Conservation (phyloP, 2,797 vertebrate species). For the Pangasius larnaudii region DNA sequence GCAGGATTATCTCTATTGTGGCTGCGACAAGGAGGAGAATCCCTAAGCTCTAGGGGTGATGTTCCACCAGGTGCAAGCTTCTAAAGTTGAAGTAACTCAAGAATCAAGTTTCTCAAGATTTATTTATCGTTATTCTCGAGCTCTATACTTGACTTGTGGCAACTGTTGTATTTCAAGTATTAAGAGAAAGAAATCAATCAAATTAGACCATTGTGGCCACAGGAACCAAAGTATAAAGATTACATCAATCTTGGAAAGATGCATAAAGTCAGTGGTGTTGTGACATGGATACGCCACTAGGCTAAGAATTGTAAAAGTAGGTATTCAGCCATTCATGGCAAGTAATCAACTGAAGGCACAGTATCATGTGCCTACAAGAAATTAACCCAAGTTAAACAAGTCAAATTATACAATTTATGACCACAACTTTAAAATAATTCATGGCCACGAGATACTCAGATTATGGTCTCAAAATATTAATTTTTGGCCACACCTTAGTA, state of each 20-base stretch:
- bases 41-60: constrained; percentile 49
- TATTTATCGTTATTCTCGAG: neutral
- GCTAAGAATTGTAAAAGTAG: neutral
- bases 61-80: constrained; percentile 60
- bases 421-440: neutral
- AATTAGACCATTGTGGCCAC: neutral
- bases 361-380: neutral
- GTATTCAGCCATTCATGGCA: neutral
- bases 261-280: neutral
- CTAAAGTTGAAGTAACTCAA: constrained; percentile 46
- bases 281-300: neutral
- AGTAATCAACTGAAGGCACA: neutral
- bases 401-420: neutral
- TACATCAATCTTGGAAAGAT: neutral
- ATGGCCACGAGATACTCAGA: too few relatives aligned
- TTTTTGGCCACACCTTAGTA: neutral
- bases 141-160: neutral
- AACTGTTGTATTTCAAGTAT: neutral
- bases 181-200: neutral
- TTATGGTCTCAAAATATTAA: neutral
- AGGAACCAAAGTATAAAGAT: neutral
- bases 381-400: neutral
- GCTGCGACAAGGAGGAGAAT: constrained; percentile 61
- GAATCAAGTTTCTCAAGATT: neutral
- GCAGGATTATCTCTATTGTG: constrained; percentile 67